phyloP scores from a whole-genome alignment of 2,797 vertebrate genomes.

The Thripadectes ignobilis region DNA sequence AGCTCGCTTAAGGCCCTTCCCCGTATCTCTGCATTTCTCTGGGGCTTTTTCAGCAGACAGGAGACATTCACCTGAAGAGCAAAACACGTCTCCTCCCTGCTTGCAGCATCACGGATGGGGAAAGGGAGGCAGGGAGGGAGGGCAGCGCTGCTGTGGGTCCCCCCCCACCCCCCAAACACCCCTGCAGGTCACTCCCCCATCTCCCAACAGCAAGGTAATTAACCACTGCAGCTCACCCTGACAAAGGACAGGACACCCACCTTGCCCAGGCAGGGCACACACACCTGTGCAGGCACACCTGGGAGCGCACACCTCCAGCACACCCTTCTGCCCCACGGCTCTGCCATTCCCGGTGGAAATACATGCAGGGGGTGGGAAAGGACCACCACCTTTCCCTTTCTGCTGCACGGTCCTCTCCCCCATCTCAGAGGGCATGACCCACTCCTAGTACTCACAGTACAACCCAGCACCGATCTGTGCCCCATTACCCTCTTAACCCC shows the following conservation, averaged over 20 bases:
- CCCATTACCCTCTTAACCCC: not conserved
- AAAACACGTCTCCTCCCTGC: rapidly evolving
- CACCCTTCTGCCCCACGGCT: not conserved
- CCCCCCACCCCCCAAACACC: no score
- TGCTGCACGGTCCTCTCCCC: not conserved
- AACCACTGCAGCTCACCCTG: not conserved
- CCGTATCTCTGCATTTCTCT: not conserved
- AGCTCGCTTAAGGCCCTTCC: not conserved
- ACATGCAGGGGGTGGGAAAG: no score
- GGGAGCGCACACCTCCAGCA: not conserved
- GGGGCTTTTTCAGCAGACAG: not conserved
- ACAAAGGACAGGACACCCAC: not conserved
- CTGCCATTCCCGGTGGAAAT: rapidly evolving
- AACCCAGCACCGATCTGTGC: not conserved
- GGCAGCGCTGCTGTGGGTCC: no score
- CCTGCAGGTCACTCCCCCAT: not conserved
- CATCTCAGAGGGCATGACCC: not conserved
- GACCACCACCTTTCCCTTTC: not conserved
- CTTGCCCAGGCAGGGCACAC: not conserved
- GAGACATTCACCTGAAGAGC: not conserved
- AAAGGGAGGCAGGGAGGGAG: no score
- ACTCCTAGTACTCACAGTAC: not conserved
- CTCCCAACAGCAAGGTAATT: not conserved
- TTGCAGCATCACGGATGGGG: no score
- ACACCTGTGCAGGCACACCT: not conserved